phyloP scores from a whole-genome alignment of 2,888 invertebrate genomes.

The Calliopum simillimum region DNA sequence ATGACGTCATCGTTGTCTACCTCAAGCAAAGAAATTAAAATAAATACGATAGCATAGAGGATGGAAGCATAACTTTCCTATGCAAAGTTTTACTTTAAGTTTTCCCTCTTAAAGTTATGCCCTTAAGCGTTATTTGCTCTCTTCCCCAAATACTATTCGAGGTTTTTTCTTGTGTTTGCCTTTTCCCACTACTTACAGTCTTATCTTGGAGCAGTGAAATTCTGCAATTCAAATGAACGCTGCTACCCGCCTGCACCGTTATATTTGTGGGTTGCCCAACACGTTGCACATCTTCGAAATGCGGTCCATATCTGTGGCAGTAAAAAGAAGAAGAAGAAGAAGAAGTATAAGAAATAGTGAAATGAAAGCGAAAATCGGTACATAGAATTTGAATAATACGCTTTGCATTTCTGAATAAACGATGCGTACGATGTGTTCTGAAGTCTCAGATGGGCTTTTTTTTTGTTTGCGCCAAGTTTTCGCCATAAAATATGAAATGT shows the following conservation, averaged over 20 bases:
- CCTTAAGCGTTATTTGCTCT: slow-evolving; percentile 10
- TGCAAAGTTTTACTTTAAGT: slow-evolving; percentile 18
- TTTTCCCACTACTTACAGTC: slow-evolving; percentile 71
- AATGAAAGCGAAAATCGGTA: no score
- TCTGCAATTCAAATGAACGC: slow-evolving; percentile 79
- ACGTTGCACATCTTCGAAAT: slow-evolving; percentile 72
- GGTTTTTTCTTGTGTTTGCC: background rate
- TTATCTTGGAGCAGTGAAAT: slow-evolving; percentile 81
- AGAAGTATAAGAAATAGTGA: no score
- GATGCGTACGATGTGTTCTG: no score
- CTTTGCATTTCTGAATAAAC: no score
- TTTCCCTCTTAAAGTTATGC: no score
- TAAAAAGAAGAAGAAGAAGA: background rate
- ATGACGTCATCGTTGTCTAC: background rate
- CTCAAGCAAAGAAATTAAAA: background rate
- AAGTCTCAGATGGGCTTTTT: no score
- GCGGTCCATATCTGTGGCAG: slow-evolving; percentile 74
- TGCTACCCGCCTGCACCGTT: slow-evolving; percentile 80
- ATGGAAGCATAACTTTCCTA: slow-evolving; percentile 4
- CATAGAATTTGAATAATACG: no score
- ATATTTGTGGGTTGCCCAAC: slow-evolving; percentile 76
- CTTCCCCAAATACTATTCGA: background rate
- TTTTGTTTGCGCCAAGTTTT: no score
- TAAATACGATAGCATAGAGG: background rate
- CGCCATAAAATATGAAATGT: no score